These are phyloP conservation scores for Bucco capensis DNA, from an alignment of 2,113 vertebrate species.

Conservation along the genomic window DNA sequence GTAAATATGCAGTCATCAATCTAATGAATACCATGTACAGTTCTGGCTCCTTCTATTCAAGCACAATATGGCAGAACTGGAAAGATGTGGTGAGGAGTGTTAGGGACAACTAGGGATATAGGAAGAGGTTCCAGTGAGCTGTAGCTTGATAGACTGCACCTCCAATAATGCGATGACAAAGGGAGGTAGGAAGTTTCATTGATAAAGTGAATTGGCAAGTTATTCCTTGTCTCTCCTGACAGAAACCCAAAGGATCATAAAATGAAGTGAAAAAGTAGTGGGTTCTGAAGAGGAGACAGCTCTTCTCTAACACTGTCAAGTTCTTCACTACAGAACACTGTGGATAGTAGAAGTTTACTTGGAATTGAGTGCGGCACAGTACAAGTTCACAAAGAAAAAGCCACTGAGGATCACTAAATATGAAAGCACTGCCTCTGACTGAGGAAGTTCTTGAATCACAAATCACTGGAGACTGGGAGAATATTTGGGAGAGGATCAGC, in stretches of 20 bases:
- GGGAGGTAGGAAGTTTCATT: background rate
- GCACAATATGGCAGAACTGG: background rate
- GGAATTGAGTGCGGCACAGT: background rate
- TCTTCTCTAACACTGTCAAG: background rate
- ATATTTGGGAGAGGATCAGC: background rate
- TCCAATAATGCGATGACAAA: background rate
- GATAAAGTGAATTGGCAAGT: background rate
- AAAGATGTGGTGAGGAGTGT: background rate
- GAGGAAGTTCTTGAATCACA: background rate
- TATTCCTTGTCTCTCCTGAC: background rate
- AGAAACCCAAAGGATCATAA: background rate
- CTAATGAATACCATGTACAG: fast-evolving
- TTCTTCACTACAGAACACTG: background rate
- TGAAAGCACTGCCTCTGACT: background rate
- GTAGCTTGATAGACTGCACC: background rate
- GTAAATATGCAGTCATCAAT: background rate
- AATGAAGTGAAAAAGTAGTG: background rate
- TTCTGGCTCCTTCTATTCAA: background rate
- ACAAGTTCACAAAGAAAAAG: background rate
- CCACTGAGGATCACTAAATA: background rate
- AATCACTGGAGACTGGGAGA: fast-evolving
- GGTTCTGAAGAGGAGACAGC: background rate
- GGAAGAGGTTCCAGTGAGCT: background rate
- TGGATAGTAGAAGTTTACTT: background rate
- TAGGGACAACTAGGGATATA: background rate